These are phyloP conservation scores for Ochlodes sylvanus DNA, from an alignment of 2,888 invertebrate species.

Conservation along the genomic window DNA sequence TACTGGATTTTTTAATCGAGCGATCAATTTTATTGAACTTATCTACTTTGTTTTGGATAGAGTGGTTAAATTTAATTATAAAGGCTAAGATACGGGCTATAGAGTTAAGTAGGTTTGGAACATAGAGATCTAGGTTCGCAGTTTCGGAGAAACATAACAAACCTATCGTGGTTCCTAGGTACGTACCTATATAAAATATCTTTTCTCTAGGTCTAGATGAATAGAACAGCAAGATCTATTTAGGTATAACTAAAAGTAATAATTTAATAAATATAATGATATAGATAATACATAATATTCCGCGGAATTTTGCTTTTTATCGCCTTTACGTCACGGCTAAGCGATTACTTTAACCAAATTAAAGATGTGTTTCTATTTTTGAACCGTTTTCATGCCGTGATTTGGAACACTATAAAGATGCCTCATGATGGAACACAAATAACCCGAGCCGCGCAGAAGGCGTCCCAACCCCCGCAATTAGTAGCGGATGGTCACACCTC, in stretches of 20 bases:
- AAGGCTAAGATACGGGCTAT: too few species aligned
- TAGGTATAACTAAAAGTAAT: too few species aligned
- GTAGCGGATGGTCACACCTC: constrained; percentile 83
- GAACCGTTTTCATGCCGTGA: constrained; percentile 66
- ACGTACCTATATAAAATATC: not conserved
- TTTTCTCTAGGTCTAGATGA: too few species aligned
- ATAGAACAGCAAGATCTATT: too few species aligned
- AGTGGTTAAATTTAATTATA: constrained; percentile 10
- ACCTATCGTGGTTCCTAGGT: too few species aligned
- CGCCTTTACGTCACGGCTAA: not conserved
- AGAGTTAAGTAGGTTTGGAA: too few species aligned
- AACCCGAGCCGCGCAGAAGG: constrained; percentile 58
- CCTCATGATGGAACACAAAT: constrained; percentile 73
- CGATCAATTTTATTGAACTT: constrained; percentile 50
- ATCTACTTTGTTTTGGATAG: constrained; percentile 10
- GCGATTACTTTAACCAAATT: constrained; percentile 14
- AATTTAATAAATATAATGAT: too few species aligned
- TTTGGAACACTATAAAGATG: constrained; percentile 67
- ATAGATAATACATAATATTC: not conserved
- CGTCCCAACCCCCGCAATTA: constrained; percentile 77
- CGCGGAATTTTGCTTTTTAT: not conserved
- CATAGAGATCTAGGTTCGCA: too few species aligned
- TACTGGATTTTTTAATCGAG: constrained; percentile 57
- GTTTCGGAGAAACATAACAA: too few species aligned
- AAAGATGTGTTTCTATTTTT: constrained; percentile 54